These are phyloP conservation scores for Camponotus vicinus DNA, from an alignment of 1,140 invertebrate species.

Conservation along the genomic window DNA sequence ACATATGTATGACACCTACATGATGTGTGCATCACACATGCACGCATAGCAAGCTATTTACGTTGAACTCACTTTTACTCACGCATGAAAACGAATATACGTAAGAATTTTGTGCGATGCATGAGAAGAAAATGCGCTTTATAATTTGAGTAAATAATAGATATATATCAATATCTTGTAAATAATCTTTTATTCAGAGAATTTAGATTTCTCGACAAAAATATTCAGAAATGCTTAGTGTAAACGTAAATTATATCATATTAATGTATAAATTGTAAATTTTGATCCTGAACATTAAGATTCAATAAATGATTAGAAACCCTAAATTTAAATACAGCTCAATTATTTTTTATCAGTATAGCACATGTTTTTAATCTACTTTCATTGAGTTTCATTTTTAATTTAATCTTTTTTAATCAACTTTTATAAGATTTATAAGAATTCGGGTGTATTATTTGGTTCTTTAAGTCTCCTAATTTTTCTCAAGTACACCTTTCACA, in stretches of 20 bases:
- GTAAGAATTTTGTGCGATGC: constrained; percentile 33
- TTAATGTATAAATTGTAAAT: no score
- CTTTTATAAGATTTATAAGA: background rate
- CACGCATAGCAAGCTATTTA: constrained; percentile 64
- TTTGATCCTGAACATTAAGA: no score
- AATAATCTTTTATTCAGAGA: background rate
- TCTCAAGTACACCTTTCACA: constrained; percentile 20
- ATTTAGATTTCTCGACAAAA: background rate
- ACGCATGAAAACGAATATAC: constrained; percentile 49
- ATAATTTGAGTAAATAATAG: background rate
- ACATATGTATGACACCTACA: no score
- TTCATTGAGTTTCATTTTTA: background rate
- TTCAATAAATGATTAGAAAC: no score
- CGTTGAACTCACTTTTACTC: constrained; percentile 79
- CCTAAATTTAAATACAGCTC: background rate
- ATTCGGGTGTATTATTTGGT: background rate
- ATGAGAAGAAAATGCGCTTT: background rate
- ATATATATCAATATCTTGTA: background rate
- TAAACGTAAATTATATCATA: background rate
- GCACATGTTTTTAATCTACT: background rate
- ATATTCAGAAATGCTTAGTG: background rate
- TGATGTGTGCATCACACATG: constrained; percentile 31
- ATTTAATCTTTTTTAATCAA: background rate
- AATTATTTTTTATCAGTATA: background rate
- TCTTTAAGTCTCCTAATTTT: background rate